Percentiles rank a stretch among this genome's conserved stretches.
phyloP scores from a whole-genome alignment of 2,888 invertebrate species.

The Sphaerophoria taeniata region DNA sequence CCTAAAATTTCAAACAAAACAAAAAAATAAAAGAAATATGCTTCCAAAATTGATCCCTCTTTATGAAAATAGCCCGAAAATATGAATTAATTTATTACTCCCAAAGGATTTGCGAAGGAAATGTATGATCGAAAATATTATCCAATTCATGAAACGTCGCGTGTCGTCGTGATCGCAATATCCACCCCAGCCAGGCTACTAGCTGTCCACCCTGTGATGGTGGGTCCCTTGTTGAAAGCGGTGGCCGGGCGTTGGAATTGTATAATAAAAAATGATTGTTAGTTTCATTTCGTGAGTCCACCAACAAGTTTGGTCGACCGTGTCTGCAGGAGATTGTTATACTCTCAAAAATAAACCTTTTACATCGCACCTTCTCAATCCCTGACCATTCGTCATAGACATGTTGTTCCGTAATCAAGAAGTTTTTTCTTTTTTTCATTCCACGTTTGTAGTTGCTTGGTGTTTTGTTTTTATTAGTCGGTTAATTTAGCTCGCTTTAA shows the following conservation, averaged over 20 bases:
- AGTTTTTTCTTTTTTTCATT: conserved; percentile 12
- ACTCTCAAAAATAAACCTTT: conserved; percentile 42
- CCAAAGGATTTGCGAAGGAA: conserved; percentile 14
- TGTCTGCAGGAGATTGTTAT: conserved; percentile 49
- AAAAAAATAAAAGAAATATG: conserved; percentile 27
- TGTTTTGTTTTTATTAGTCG: conserved; percentile 12
- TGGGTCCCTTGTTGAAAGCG: conserved; percentile 33
- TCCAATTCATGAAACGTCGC: conserved; percentile 25
- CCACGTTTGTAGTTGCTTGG: background rate
- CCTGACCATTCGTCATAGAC: conserved; percentile 59
- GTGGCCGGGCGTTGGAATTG: no score
- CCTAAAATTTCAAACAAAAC: conserved; percentile 45
- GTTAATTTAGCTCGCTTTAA: conserved; percentile 26
- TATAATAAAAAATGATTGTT: conserved; percentile 7
- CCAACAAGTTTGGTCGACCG: conserved; percentile 24
- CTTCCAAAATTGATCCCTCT: conserved; percentile 22
- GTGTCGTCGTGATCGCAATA: background rate
- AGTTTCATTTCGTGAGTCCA: background rate
- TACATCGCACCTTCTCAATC: conserved; percentile 37
- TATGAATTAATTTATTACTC: conserved; percentile 50
- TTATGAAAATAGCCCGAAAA: conserved; percentile 29
- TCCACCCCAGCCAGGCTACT: background rate
- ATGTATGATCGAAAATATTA: conserved; percentile 42
- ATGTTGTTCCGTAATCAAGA: conserved; percentile 39
- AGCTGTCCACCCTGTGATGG: background rate